phyloP scores from a whole-genome alignment of 2,797 vertebrate genomes.

The Gallinago nigripennis region DNA sequence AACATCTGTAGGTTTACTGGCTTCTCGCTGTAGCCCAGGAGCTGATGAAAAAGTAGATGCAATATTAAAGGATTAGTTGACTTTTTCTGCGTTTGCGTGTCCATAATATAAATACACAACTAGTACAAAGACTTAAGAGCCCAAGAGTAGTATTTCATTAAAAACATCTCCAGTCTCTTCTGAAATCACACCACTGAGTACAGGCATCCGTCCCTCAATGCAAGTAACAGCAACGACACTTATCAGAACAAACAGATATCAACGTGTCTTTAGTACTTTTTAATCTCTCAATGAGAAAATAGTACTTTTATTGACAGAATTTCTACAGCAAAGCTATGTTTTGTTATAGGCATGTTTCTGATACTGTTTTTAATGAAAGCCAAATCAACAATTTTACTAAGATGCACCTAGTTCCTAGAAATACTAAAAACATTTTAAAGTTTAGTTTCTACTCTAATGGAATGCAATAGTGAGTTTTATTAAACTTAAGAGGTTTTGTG shows the following conservation, averaged over 20 bases:
- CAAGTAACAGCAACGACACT: background rate
- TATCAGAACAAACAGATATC: background rate
- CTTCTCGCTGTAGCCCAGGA: slow-evolving; percentile 94
- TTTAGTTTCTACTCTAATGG: background rate
- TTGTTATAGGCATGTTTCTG: background rate
- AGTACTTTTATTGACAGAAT: background rate
- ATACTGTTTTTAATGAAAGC: background rate
- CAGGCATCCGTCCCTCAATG: background rate
- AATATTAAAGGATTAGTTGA: background rate
- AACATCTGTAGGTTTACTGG: slow-evolving; percentile 98
- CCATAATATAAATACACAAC: background rate
- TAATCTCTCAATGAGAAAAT: background rate
- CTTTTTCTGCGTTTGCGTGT: background rate
- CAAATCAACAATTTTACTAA: background rate
- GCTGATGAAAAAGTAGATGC: slow-evolving; percentile 75
- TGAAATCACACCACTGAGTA: background rate
- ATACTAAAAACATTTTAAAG: background rate
- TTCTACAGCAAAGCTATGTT: background rate
- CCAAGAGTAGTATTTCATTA: background rate
- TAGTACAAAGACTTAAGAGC: background rate
- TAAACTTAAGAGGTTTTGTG: background rate
- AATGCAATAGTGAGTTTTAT: background rate
- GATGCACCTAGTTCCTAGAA: background rate
- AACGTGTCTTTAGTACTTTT: background rate
- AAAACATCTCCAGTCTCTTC: background rate